Percentiles rank a stretch among this genome's conserved stretches.
Conservation (phyloP, 2,888 invertebrate genomes). For the Trissonchulus latispiculum region DNA sequence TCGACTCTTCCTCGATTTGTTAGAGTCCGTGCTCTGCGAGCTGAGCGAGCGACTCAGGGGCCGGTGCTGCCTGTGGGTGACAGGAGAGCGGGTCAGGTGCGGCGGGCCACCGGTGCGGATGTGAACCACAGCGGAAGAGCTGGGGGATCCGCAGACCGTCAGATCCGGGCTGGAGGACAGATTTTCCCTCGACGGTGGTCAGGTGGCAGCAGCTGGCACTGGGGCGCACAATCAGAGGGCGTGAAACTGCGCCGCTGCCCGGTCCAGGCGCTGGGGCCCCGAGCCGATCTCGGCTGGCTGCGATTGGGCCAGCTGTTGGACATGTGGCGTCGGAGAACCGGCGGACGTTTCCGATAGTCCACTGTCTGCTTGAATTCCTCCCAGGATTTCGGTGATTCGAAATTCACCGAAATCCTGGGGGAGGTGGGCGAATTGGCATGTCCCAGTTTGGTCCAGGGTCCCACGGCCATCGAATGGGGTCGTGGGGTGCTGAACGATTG, state of each 20-base stretch:
- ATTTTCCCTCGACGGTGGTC: too few relatives aligned
- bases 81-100: neutral
- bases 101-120: neutral
- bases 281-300: too few relatives aligned
- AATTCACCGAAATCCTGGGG: too few relatives aligned
- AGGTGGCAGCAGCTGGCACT: too few relatives aligned
- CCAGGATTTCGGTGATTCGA: too few relatives aligned
- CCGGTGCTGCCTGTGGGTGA: neutral
- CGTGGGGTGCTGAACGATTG: neutral
- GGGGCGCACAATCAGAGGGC: too few relatives aligned
- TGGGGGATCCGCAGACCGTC: too few relatives aligned
- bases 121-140: neutral
- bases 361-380: constrained; percentile 17
- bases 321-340: neutral
- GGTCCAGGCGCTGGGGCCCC: too few relatives aligned
- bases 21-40: constrained; percentile 20
- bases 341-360: neutral
- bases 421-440: neutral
- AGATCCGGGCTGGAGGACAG: too few relatives aligned
- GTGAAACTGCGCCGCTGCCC: too few relatives aligned
- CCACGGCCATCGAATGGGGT: neutral
- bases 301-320: neutral
- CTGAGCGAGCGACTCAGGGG: constrained; percentile 2
- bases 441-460: neutral
- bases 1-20: constrained; percentile 12